Base-by-base conservation (phyloP, 2,797 vertebrate species). In the Acropternis orthonyx region DNA sequence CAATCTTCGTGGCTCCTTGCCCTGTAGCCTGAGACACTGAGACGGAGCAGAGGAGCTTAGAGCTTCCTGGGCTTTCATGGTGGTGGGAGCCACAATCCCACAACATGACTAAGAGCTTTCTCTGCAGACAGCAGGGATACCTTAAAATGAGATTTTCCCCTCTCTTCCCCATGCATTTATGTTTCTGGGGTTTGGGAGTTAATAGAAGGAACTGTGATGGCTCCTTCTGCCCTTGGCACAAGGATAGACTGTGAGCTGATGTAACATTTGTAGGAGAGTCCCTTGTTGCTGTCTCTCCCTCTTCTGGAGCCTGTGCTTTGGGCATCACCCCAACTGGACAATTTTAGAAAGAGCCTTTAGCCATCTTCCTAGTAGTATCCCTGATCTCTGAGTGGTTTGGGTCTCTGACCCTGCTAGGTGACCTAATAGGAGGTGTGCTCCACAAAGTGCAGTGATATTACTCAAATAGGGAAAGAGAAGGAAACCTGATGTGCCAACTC, bases 11-110 rank as follows among this genome's bases (percentile, higher is more conserved):
- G 8, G 22, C 51, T 61, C 69, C 46, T 61, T 22, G 8, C 28
- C 24, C n/a, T 28, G 5, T 24, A 46, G 30, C 14, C 56, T 68
- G 58, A 62, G 58, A 34, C 27, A 7, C 0, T 23, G 48, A 51
- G 36, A 71, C 13, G 48, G 20, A 67, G 59, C 44, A 81, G 61
- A 82, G 51, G 88, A 87, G 51, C 24, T 30, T 17, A 52, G 61
- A 74, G 27, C 32, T 63, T 41, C 20, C 5, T 27, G 17, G 26
- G 26, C 49, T 66, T 39, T 39, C 0, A 0, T 4, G 4, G 24
- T 0, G 0, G 26, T 59, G 32, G 22, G 20, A 74, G 13, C 21
- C 2, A 0, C 44, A 48, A 41, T 8, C 10, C 20, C 23, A 37
- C 1, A 10, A 63, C 2, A 2, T 0, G 10, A 32, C 61, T 54